Evolutionary conservation across 2,797 vertebrate genomes (phyloP).

Genomic region (Gadopsis marmoratus): DNA sequence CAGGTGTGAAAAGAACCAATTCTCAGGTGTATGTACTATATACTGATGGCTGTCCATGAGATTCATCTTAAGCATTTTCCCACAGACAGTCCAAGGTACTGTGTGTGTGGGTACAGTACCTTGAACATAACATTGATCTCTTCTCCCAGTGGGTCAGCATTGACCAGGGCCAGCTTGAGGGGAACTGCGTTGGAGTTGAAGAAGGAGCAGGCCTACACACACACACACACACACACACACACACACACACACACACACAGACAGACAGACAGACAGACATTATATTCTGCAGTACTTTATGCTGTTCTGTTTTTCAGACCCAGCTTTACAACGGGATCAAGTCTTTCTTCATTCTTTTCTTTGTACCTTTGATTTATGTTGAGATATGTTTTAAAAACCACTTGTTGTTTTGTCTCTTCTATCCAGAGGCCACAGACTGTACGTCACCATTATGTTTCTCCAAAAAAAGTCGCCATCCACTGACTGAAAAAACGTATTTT

Average conservation of each 20-base stretch:
- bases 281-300: not conserved
- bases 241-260: conserved; percentile 32
- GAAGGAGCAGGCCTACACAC: conserved; percentile 94
- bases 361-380: not conserved
- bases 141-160: conserved; percentile 94
- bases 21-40: not conserved
- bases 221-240: conserved; percentile 2
- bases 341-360: not conserved
- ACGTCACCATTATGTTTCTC: not conserved
- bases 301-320: not conserved
- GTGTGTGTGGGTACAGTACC: conserved; percentile 77
- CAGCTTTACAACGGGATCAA: not conserved
- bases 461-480: not conserved
- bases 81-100: not conserved
- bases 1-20: not conserved
- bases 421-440: not conserved
- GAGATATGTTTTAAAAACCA: not conserved
- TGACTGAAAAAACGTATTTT: not conserved
- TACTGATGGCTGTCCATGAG: not conserved
- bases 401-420: not conserved
- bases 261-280: conserved; percentile 13
- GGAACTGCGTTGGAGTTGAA: conserved; percentile 99
- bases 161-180: conserved; percentile 93
- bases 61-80: not conserved
- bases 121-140: conserved; percentile 99